These are phyloP conservation scores for Drosophila cyrtoloma DNA, from an alignment of 2,888 invertebrate species.

Conservation along the genomic window DNA sequence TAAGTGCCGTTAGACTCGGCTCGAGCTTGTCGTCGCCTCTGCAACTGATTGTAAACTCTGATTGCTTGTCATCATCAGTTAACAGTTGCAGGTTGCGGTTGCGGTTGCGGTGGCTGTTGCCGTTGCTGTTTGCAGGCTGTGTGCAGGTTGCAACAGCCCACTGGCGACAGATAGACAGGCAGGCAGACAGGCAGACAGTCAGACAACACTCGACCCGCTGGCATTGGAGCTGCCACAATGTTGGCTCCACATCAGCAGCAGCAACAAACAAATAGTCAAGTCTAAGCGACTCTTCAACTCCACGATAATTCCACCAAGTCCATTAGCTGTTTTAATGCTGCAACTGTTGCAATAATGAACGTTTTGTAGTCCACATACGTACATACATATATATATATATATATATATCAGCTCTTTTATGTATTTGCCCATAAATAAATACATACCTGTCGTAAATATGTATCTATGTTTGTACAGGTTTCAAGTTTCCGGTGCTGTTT, in stretches of 20 bases:
- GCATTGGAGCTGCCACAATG: slow-evolving; percentile 38
- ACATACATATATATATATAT: background rate
- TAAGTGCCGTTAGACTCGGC: slow-evolving; percentile 66
- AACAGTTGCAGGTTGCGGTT: slow-evolving; percentile 37
- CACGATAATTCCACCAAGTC: slow-evolving; percentile 34
- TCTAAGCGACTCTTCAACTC: slow-evolving; percentile 20
- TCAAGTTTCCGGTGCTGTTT: slow-evolving; percentile 63
- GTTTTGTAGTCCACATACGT: slow-evolving; percentile 53
- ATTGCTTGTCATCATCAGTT: slow-evolving; percentile 52
- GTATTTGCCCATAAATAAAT: background rate
- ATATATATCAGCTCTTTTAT: slow-evolving; percentile 2
- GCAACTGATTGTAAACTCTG: slow-evolving; percentile 37
- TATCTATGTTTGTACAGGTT: slow-evolving; percentile 8
- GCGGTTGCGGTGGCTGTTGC: background rate
- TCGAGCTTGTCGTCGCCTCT: slow-evolving; percentile 49
- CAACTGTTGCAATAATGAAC: slow-evolving; percentile 63
- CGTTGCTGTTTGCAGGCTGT: background rate
- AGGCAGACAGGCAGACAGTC: slow-evolving; percentile 24
- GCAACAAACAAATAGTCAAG: slow-evolving; percentile 24
- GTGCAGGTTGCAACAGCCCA: slow-evolving; percentile 37
- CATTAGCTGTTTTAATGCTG: slow-evolving; percentile 59
- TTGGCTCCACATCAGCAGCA: background rate
- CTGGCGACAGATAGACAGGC: slow-evolving; percentile 33
- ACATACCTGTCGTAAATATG: background rate
- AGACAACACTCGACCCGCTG: slow-evolving; percentile 52